Base-by-base conservation (phyloP, 2,797 vertebrate species). In the Ctenopoma multispine region DNA sequence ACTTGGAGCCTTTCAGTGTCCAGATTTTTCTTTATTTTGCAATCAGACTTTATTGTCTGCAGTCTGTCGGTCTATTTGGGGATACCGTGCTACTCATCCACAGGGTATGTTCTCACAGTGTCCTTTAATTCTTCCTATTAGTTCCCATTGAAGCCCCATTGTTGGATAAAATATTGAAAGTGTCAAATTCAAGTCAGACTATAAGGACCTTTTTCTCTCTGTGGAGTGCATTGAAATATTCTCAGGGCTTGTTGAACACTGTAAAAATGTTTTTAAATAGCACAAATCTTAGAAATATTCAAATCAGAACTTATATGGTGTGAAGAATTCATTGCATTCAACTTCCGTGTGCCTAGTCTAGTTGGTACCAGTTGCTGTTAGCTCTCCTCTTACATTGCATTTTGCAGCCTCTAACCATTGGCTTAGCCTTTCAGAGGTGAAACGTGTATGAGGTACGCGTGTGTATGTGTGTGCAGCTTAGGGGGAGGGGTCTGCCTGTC, bases 1-100 rank as follows among this genome's bases (percentile, higher is more conserved):
- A 69, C 54, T 53, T 20, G 11, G 15, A 15, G 34, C 36, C 23
- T 12, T 63, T 82, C 44, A 51, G 69, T 1, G 24, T 40, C 63
- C 67, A 73, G 47, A 63, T n/a, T 77, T 44, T 75, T 71, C 78
- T 61, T 69, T 53, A 51, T 40, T 7, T 15, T 74, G 63, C 69
- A 55, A 63, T 62, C 59, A n/a, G 58, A 63, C 67, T 47, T 56
- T 43, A 50, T 59, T 17, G 55, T 64, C 55, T 60, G 54, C 72
- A 36, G 24, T 15, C n/a, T 71, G 41, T 55, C 15, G 36, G 61
- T 41, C 29, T 55, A 6, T 58, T 66, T 44, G n/a, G 57, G 24
- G 27, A 66, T n/a, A 3, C 27, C 14, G 36, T 27, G 17, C 47
- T 23, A 77, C 60, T 40, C 2, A n/a, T 66, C 54, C 41, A 41